Evolutionary conservation across 2,797 vertebrate species (phyloP).

Genomic region (Enteromius unitaeniatus): DNA sequence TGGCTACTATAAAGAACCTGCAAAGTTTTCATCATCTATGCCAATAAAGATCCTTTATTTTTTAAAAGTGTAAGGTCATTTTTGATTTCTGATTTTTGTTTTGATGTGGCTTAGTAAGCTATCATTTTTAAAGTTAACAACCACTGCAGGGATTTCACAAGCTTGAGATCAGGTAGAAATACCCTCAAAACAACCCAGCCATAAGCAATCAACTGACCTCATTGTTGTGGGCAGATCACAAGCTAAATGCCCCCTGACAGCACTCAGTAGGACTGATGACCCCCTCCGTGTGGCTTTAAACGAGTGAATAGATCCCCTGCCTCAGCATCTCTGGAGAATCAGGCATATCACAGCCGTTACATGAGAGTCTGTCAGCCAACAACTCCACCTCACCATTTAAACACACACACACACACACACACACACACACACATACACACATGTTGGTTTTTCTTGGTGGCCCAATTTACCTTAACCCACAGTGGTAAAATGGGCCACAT

Average conservation of each 20-base stretch:
- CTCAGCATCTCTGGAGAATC: constrained; percentile 39
- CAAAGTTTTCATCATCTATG: not conserved
- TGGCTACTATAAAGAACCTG: not conserved
- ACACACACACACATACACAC: not conserved
- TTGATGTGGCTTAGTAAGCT: constrained; percentile 5
- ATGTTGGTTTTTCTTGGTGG: no score
- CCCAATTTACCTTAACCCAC: no score
- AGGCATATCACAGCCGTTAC: constrained; percentile 24
- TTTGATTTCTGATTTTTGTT: constrained; percentile 4
- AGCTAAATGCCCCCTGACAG: constrained; percentile 32
- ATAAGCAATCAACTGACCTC: constrained; percentile 25
- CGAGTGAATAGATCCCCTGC: constrained; percentile 29
- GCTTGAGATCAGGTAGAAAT: constrained; percentile 2
- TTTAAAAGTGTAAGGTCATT: not conserved
- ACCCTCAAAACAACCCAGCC: constrained; percentile 21
- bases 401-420: not conserved
- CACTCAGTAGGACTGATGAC: constrained; percentile 24
- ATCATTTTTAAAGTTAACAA: constrained; percentile 11
- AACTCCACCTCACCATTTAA: not conserved
- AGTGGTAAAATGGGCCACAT: no score
- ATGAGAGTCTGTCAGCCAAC: not conserved
- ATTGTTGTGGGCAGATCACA: constrained; percentile 29
- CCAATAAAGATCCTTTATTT: not conserved
- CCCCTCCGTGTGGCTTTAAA: constrained; percentile 30
- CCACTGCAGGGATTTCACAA: constrained; percentile 3